Conservation (phyloP, 2,888 invertebrate genomes). For the Mesopsocus fuscifrons region DNA sequence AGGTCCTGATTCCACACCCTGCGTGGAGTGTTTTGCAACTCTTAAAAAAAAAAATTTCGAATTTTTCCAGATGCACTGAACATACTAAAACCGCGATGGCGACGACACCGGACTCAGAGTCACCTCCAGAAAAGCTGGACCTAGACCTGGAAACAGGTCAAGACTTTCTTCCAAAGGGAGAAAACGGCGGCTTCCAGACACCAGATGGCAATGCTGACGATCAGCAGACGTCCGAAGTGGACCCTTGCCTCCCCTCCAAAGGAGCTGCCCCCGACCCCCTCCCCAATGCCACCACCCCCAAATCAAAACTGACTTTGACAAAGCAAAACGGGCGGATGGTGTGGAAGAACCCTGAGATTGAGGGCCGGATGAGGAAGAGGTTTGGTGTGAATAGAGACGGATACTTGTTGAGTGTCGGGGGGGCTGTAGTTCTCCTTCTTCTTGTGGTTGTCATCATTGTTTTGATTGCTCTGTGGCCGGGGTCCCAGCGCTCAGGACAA, state of each 20-base stretch:
- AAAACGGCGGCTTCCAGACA: slow-evolving; percentile 1
- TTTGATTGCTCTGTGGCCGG: slow-evolving; percentile 28
- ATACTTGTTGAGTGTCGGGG: slow-evolving; percentile 13
- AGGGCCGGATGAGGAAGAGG: background rate
- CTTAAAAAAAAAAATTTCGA: too few species aligned
- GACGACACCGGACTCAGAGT: too few species aligned
- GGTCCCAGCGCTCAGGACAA: slow-evolving; percentile 24
- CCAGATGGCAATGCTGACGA: background rate
- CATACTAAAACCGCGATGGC: too few species aligned
- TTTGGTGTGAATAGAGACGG: background rate
- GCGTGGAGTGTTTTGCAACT: too few species aligned
- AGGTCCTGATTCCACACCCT: too few species aligned
- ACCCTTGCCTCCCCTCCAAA: background rate
- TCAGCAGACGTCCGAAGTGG: slow-evolving; percentile 1
- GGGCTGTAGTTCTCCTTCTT: slow-evolving; percentile 21
- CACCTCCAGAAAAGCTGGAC: too few species aligned
- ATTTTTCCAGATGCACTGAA: background rate
- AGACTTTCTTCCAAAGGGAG: too few species aligned
- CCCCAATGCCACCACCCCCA: slow-evolving; percentile 2
- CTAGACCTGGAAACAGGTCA: background rate
- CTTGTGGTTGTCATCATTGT: slow-evolving; percentile 27
- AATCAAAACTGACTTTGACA: background rate
- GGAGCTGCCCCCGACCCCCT: background rate
- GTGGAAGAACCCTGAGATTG: background rate
- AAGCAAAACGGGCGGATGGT: background rate